Conservation (phyloP, 64 coral and sea anemone genomes). For the Pocillopora verrucosa region DNA sequence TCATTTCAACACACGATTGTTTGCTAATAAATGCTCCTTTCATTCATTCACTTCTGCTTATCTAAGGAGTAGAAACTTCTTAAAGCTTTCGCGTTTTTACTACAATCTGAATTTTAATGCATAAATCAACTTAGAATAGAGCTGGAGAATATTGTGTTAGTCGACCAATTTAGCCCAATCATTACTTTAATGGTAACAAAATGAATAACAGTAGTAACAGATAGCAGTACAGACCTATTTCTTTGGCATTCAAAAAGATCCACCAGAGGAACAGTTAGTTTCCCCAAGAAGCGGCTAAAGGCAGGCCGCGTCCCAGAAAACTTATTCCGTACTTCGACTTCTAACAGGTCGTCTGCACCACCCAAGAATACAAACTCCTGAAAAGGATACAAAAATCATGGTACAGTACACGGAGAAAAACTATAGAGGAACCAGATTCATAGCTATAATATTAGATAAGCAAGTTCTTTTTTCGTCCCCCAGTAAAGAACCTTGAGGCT, state of each 20-base stretch:
- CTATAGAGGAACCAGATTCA: too few species aligned
- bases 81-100: too few species aligned
- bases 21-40: too few species aligned
- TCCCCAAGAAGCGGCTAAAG: slow-evolving; percentile 94
- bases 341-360: slow-evolving; percentile 74
- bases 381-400: neutral
- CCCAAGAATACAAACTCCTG: slow-evolving; percentile 95
- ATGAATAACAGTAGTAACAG: neutral
- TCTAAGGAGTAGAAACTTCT: too few species aligned
- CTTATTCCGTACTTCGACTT: slow-evolving; percentile 93
- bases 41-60: too few species aligned
- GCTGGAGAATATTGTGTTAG: too few species aligned
- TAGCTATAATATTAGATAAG: too few species aligned
- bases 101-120: too few species aligned
- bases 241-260: slow-evolving; percentile 78
- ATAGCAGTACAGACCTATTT: slow-evolving; percentile 51
- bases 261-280: slow-evolving; percentile 79
- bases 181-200: neutral
- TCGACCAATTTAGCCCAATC: neutral
- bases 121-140: too few species aligned
- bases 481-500: neutral
- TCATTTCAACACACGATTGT: too few species aligned
- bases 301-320: slow-evolving; percentile 92
- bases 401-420: too few species aligned
- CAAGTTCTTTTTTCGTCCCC: too few species aligned